Conservation (phyloP, 1,140 invertebrate genomes). For the Nymphalis io region DNA sequence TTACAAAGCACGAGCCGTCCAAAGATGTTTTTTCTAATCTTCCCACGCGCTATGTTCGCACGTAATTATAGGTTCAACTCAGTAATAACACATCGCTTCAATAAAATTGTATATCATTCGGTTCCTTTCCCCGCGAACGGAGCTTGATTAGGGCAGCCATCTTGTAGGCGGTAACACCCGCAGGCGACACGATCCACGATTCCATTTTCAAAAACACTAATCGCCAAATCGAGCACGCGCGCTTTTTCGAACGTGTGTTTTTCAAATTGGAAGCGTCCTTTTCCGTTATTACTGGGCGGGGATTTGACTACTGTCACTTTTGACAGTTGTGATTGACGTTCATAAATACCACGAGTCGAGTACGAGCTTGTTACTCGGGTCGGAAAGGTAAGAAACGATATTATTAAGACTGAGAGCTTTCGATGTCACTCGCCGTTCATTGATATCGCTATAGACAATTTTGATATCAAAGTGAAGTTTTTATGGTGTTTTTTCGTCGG, state of each 20-base stretch:
- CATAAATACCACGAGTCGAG: constrained; percentile 70
- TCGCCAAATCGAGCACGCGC: constrained; percentile 75
- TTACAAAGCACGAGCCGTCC: constrained; percentile 75
- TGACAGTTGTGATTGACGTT: constrained; percentile 77
- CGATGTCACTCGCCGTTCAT: constrained; percentile 54
- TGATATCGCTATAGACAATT: constrained; percentile 36
- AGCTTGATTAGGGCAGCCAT: constrained; percentile 76
- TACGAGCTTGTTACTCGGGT: constrained; percentile 67
- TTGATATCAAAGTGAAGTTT: constrained; percentile 34
- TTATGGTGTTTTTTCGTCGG: constrained; percentile 53
- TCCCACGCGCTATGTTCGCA: constrained; percentile 74
- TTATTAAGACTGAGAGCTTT: constrained; percentile 66
- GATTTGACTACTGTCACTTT: constrained; percentile 76
- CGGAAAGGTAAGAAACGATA: constrained; percentile 64
- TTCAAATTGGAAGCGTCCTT: constrained; percentile 75
- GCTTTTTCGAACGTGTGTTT: constrained; percentile 71
- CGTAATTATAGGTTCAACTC: constrained; percentile 75
- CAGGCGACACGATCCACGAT: constrained; percentile 75
- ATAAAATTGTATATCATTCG: constrained; percentile 80
- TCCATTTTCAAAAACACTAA: constrained; percentile 79
- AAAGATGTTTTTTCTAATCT: constrained; percentile 75
- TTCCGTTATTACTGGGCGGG: constrained; percentile 67
- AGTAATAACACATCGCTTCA: constrained; percentile 79
- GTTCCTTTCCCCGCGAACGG: constrained; percentile 67
- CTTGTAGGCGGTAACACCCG: constrained; percentile 74